Percentiles rank a stretch among this genome's conserved stretches.
phyloP scores from a whole-genome alignment of 2,888 invertebrate genomes.

The Orthosia incerta region DNA sequence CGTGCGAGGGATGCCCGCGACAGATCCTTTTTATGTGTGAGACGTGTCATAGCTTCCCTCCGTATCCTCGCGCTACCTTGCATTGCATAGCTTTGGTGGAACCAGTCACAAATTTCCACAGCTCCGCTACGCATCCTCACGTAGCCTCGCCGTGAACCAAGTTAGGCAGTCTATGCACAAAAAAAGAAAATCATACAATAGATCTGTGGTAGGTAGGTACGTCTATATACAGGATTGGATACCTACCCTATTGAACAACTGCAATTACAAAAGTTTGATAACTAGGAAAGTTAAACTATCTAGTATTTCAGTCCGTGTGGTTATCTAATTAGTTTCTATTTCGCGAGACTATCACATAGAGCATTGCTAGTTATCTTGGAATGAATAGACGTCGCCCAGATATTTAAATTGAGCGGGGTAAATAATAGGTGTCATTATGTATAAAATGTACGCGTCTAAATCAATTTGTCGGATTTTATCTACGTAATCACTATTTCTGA shows the following conservation, averaged over 20 bases:
- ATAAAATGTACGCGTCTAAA: conserved; percentile 2
- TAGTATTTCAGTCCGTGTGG: conserved; percentile 55
- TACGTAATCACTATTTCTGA: conserved; percentile 2
- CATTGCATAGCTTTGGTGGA: no score
- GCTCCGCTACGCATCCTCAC: no score
- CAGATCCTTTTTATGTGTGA: no score
- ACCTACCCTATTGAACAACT: conserved; percentile 65
- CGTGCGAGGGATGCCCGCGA: no score
- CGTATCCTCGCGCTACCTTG: no score
- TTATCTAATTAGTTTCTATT: conserved; percentile 63
- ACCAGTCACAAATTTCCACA: no score
- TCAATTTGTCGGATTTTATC: conserved; percentile 29
- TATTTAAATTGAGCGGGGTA: neutral
- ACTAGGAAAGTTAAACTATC: conserved; percentile 68
- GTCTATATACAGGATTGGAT: conserved; percentile 12
- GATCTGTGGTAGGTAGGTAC: neutral
- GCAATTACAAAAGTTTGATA: conserved; percentile 71
- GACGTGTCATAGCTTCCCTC: no score
- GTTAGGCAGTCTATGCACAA: neutral
- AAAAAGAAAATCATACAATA: conserved; percentile 1
- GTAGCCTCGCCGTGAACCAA: neutral
- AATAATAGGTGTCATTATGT: neutral
- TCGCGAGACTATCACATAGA: conserved; percentile 30
- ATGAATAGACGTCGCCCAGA: neutral
- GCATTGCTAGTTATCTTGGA: conserved; percentile 22